Conservation (phyloP, 2,113 vertebrate genomes). For the Chrysochloris asiatica region DNA sequence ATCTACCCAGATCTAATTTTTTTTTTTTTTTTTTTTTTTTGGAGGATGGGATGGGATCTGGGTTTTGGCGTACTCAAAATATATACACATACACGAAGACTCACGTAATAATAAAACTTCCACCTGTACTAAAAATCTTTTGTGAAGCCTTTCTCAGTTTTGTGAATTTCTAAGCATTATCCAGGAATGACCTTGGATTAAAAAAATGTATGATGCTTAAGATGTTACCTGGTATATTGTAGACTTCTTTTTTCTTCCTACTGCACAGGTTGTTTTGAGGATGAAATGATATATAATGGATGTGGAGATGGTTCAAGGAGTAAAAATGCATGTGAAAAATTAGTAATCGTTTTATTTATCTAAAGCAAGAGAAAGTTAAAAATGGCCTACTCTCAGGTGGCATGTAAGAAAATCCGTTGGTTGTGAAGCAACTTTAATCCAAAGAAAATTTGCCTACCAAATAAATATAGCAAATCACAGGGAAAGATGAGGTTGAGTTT, state of each 20-base stretch:
- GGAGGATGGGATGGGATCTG: background rate
- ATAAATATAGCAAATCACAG: constrained; percentile 26
- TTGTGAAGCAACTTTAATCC: constrained; percentile 2
- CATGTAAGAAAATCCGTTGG: constrained; percentile 32
- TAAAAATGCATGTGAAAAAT: constrained; percentile 11
- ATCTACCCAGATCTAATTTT: background rate
- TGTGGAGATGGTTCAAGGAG: background rate
- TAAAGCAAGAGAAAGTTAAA: background rate
- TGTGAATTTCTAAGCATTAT: background rate
- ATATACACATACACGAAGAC: background rate
- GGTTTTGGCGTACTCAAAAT: background rate
- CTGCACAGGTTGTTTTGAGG: background rate
- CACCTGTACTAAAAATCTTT: background rate
- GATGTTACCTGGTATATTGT: background rate
- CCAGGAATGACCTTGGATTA: background rate
- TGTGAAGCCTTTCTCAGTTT: background rate
- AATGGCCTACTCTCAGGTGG: constrained; percentile 2
- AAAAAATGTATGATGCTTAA: background rate
- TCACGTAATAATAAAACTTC: background rate
- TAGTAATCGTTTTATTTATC: background rate
- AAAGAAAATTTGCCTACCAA: constrained; percentile 5
- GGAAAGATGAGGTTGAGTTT: background rate
- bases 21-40: too few relatives aligned
- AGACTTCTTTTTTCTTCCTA: background rate
- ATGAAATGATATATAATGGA: background rate